phyloP scores from a whole-genome alignment of 92 coral and sea anemone species.

The Anthopleura xanthogrammica region DNA sequence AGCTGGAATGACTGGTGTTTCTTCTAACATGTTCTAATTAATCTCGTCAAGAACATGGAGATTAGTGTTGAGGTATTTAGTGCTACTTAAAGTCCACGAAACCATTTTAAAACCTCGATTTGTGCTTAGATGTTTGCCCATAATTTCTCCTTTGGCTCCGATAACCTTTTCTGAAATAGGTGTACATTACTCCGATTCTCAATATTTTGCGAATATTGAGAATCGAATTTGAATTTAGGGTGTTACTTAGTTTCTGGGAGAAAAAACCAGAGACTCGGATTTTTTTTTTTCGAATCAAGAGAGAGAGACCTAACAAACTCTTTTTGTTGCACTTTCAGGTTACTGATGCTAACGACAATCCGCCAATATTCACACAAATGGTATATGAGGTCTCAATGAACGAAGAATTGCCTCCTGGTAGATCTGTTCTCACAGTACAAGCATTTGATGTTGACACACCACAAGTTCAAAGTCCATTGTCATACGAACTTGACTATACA shows the following conservation, averaged over 20 bases:
- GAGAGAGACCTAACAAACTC: background rate
- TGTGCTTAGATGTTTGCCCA: too few relatives aligned
- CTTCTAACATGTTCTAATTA: too few relatives aligned
- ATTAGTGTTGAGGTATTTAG: too few relatives aligned
- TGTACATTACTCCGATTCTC: too few relatives aligned
- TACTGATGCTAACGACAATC: slow-evolving; percentile 74
- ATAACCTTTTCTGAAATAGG: too few relatives aligned
- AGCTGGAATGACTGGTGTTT: too few relatives aligned
- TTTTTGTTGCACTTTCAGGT: slow-evolving; percentile 44
- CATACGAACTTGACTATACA: slow-evolving; percentile 53
- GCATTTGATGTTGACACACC: slow-evolving; percentile 72
- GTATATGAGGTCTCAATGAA: slow-evolving; percentile 58
- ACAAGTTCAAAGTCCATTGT: slow-evolving; percentile 43
- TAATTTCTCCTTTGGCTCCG: too few relatives aligned
- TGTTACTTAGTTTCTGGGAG: background rate
- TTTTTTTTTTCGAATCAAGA: background rate
- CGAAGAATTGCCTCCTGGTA: slow-evolving; percentile 59
- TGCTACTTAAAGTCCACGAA: too few relatives aligned
- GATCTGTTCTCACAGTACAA: slow-evolving; percentile 51
- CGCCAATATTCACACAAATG: slow-evolving; percentile 63
- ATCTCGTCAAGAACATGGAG: too few relatives aligned
- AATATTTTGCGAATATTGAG: too few relatives aligned
- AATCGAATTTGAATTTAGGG: too few relatives aligned
- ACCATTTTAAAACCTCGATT: too few relatives aligned
- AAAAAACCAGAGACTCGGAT: background rate